These are phyloP conservation scores for Eubasilissa splendida DNA, from an alignment of 2,888 invertebrate species.

Conservation along the genomic window DNA sequence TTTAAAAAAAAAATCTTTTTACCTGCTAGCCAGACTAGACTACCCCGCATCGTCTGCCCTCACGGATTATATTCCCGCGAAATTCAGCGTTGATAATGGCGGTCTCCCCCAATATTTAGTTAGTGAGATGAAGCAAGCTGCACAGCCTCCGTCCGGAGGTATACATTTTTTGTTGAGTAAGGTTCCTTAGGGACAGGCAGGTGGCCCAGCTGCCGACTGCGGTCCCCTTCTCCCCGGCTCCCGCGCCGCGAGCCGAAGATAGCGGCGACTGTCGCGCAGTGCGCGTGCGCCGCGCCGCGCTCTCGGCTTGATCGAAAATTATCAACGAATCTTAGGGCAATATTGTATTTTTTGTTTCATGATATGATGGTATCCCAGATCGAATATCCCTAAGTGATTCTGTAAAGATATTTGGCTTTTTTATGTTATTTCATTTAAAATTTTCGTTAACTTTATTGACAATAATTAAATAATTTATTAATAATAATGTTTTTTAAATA, in stretches of 20 bases:
- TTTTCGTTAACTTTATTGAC: too few relatives aligned
- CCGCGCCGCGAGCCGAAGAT: conserved; percentile 61
- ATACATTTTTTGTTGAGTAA: conserved; percentile 36
- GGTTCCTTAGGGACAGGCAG: conserved; percentile 28
- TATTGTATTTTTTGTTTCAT: too few relatives aligned
- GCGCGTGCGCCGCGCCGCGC: not conserved
- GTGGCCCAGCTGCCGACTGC: conserved; percentile 25
- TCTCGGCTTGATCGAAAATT: conserved; percentile 59
- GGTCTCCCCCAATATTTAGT: not conserved
- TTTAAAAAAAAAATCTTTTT: not conserved
- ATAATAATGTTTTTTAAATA: too few relatives aligned
- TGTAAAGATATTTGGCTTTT: too few relatives aligned
- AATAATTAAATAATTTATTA: too few relatives aligned
- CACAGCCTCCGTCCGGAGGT: conserved; percentile 33
- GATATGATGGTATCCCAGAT: too few relatives aligned
- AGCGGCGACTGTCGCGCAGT: not conserved
- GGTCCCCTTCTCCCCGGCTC: conserved; percentile 46
- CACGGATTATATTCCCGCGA: conserved; percentile 1
- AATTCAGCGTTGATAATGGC: conserved; percentile 3
- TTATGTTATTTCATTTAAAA: too few relatives aligned
- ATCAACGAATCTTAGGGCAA: not conserved
- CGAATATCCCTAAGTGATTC: too few relatives aligned
- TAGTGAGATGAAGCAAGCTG: conserved; percentile 27
- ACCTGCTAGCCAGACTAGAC: conserved; percentile 12
- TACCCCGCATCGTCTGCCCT: not conserved